phyloP scores from a whole-genome alignment of 2,888 invertebrate genomes.

The Philopedon plagiatum region DNA sequence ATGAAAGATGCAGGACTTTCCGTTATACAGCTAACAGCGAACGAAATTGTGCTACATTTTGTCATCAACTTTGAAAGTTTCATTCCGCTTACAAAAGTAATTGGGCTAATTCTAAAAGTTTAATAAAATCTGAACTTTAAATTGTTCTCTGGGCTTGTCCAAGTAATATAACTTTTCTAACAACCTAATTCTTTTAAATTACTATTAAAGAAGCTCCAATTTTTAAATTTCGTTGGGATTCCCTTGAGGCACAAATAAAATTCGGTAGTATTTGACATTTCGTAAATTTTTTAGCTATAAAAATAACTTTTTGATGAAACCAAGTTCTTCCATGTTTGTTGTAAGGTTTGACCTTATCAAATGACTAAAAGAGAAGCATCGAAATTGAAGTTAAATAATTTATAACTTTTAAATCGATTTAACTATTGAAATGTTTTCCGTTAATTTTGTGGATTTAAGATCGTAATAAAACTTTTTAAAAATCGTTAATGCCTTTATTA shows the following conservation, averaged over 20 bases:
- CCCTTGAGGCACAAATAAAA: neutral
- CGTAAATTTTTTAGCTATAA: neutral
- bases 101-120: slow-evolving; percentile 34
- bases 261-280: neutral
- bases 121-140: slow-evolving; percentile 33
- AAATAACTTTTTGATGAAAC: neutral
- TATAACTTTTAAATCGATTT: no score
- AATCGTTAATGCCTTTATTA: no score
- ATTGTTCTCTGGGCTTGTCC: slow-evolving; percentile 32
- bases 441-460: no score
- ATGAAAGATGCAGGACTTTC: neutral
- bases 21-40: neutral
- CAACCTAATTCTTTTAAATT: slow-evolving; percentile 29
- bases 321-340: neutral
- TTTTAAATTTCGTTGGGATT: slow-evolving; percentile 14
- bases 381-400: no score
- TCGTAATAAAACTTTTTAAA: no score
- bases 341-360: no score
- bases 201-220: slow-evolving; percentile 17
- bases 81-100: slow-evolving; percentile 14
- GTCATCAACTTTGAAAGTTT: slow-evolving; percentile 18
- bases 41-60: neutral
- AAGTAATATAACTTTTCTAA: slow-evolving; percentile 33
- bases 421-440: no score
- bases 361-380: no score